These are phyloP conservation scores for Cichladusa arquata DNA, from an alignment of 2,113 vertebrate species.

Conservation along the genomic window DNA sequence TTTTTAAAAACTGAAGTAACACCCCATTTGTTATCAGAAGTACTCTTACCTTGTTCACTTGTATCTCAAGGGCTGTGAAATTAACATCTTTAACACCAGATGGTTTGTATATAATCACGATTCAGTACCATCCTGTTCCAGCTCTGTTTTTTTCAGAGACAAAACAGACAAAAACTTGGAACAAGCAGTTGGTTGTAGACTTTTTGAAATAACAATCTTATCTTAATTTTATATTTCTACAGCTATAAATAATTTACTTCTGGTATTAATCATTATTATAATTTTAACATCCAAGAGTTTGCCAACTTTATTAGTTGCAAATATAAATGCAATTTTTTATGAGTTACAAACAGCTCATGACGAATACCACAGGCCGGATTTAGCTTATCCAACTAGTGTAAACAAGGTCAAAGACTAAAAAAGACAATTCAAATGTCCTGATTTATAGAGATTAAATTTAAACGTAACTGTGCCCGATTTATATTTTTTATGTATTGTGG, in stretches of 20 bases:
- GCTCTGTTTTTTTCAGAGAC: background rate
- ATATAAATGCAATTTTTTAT: background rate
- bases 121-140: background rate
- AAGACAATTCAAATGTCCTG: background rate
- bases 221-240: background rate
- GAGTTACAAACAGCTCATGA: background rate
- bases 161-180: background rate
- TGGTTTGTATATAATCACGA: background rate
- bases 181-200: background rate
- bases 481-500: background rate
- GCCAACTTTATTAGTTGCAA: background rate
- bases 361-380: background rate
- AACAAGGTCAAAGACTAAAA: background rate
- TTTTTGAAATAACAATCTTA: background rate
- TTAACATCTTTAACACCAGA: conserved; percentile 7
- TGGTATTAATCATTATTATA: background rate
- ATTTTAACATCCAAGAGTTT: background rate
- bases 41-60: background rate
- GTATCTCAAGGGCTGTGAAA: background rate
- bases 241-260: background rate
- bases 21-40: background rate
- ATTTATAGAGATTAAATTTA: background rate
- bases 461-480: background rate
- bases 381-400: background rate
- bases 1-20: background rate